phyloP scores from a whole-genome alignment of 2,113 vertebrate genomes.

The Malaclemys terrapin region DNA sequence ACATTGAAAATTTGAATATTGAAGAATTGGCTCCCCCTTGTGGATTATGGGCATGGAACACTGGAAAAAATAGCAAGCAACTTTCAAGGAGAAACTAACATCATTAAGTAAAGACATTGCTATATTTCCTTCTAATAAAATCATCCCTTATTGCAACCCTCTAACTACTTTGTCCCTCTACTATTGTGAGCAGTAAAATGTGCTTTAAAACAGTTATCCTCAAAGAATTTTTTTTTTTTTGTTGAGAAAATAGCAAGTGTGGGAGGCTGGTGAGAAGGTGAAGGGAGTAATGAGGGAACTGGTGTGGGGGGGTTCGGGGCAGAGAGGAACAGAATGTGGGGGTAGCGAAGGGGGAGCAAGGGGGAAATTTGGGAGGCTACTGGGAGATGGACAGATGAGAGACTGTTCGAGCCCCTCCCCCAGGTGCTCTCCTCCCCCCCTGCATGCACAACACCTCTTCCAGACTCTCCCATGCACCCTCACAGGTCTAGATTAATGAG shows the following conservation, averaged over 20 bases:
- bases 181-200: not conserved
- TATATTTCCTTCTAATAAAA: not conserved
- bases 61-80: not conserved
- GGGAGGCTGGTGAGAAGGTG: too few species aligned
- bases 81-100: not conserved
- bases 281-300: not conserved
- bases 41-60: constrained; percentile 9
- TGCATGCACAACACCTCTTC: not conserved
- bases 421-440: not conserved
- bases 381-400: not conserved
- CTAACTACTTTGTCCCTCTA: not conserved
- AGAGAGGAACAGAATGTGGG: not conserved
- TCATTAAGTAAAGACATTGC: not conserved
- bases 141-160: not conserved
- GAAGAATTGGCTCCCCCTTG: constrained; percentile 59
- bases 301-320: not conserved
- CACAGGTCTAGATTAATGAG: not conserved
- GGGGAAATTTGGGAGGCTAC: not conserved
- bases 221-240: not conserved
- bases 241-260: not conserved
- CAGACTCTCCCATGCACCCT: not conserved
- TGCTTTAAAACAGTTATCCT: not conserved
- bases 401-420: not conserved
- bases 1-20: not conserved
- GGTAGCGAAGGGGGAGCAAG: not conserved